Evolutionary conservation across 1,140 invertebrate genomes (phyloP), one percentile per base, ranked within the genome.

Genomic region (Apis laboriosa): DNA sequence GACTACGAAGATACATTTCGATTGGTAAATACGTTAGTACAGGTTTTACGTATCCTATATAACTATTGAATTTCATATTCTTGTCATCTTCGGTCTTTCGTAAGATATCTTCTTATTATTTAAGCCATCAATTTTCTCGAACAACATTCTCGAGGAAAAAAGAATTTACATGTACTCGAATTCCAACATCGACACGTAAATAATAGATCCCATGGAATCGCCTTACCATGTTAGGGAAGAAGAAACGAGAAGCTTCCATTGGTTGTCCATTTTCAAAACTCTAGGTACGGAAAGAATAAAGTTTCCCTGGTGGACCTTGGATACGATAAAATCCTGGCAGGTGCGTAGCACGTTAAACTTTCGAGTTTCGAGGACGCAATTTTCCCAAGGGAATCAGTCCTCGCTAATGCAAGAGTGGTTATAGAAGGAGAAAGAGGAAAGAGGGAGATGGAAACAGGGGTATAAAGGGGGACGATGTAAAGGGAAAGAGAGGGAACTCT

Each of bases 371-470:
- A 56, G 64, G 84, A 68, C 53, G 84, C 84, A 78, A 90, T 89
- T 86, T 84, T 88, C 82, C 75, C 84, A 84, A 72, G 78, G 72
- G 75, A 86, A 90, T 90, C 87, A 74, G 87, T 88, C 85, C 71
- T 74, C 64, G 80, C 63, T 85, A 67, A 88, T 85, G 86, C 83
- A 76, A 63, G 74, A 70, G 70, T 56, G 73, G 80, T 66, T 77
- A 63, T 55, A 60, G 64, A 56, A 61, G 34, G 28, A 72, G 75
- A 68, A 64, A 43, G 77, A 13, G 17, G 28, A 34, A 9, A 21
- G 7, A 58, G 72, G 15, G 21, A 15, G 21, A 56, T 28, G 12
- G 51, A 24, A 73, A 24, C 55, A 71, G 28, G n/a, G 21, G 63
- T 11, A 63, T 12, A 75, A 66, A 71, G 60, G 24, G 66, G 43